Evolutionary conservation across 2,888 invertebrate species (phyloP), one percentile per base, ranked within the genome.

Genomic region (Plutella xylostella): DNA sequence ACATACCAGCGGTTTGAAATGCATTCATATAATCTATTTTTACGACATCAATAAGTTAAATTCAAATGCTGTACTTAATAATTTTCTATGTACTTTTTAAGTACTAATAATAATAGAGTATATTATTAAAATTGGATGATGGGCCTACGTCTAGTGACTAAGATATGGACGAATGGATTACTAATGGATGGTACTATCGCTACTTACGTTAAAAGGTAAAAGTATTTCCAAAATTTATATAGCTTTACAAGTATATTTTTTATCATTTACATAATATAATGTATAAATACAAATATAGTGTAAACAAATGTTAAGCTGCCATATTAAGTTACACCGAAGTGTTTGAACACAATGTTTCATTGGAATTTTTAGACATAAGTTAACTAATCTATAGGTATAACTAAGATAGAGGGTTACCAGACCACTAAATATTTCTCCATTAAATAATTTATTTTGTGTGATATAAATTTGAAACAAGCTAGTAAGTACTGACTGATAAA

Each of bases 141-240:
- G n/a, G n/a, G n/a, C 39, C 39, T 40, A 40, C 21, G n/a, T 42
- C 78, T 80, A 82, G 64, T 82, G 82, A 82, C 82, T 82, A 80
- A 65, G 67, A 71, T 71, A 77, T 80, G 82, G 82, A 82, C 82
- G 82, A 76, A 80, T 76, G 72, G 60, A 63, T 73, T 75, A 52
- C 68, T 69, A 71, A 54, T 63, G 71, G 68, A 73, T 74, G 68
- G 62, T 58, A 55, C 59, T 68, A 66, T 52, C 61, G 63, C 41
- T 43, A 48, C 28, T 17, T 42, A 28, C 12, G 39, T 42, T 42
- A 38, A 21, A 52, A 56, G 55, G 60, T 56, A 60, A 61, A 65
- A 60, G 65, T 51, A 55, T 58, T 45, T 65, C 53, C 53, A 65
- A 67, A 70, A 57, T 53, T 28, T 28, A 28, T 28, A 28, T 28